Evolutionary conservation across 2,797 vertebrate genomes (phyloP), one percentile per base, ranked within the genome.

Genomic region (Fistularia tabacaria): DNA sequence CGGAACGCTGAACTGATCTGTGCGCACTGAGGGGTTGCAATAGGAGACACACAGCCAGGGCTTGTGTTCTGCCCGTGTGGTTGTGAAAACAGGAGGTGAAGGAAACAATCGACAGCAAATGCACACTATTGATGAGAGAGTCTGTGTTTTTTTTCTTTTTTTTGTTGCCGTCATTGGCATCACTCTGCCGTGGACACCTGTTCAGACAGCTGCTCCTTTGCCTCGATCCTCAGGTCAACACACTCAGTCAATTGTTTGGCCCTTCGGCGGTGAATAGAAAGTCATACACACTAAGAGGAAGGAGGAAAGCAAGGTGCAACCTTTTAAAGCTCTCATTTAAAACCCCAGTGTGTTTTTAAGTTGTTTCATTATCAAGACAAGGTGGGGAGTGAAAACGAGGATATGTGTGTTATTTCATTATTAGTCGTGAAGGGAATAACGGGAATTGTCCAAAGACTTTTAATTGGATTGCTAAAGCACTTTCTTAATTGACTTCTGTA

Each of bases 391-490:
- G 66, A 7, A 37, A 54, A 65, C 51, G 75, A 73, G 67, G 46
- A 67, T 76, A 54, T 77, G 66, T 71, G 74, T 74, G 79, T 81
- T 85, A 77, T 84, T 86, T 84, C 76, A 82, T 88, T 88, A 86
- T 87, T 81, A 86, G 79, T 59, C 60, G 59, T 6, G n/a, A 54
- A 59, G 67, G 66, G 66, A 64, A 66, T 67, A 73, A 76, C 73
- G 80, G 74, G 76, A 90, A 91, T 92, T 88, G 90, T 91, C 90
- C 86, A 85, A 89, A 90, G 89, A 91, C 87, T 92, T 91, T 90
- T 92, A 93, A 93, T 93, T 92, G 89, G 89, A 91, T 92, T 84
- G 85, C 81, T 86, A 79, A 90, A 89, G 87, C 82, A 78, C 83
- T 87, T 90, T 88, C 88, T 89, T 91, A 90, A 93, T 92, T 91